Conservation (phyloP, 2,797 vertebrate genomes). For the Xiphophorus birchmanni region DNA sequence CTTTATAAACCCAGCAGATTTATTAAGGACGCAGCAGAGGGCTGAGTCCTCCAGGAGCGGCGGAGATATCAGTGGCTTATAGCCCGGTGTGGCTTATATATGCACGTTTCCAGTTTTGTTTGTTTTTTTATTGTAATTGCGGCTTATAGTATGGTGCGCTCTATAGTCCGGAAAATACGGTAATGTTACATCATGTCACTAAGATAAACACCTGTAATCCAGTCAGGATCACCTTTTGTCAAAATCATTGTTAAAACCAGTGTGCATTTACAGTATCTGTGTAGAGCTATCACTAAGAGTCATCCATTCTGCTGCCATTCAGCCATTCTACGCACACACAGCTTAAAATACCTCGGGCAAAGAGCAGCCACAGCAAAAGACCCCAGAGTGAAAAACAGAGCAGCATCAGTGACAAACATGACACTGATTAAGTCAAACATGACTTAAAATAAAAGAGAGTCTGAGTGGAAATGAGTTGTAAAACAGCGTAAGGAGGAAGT, state of each 20-base stretch:
- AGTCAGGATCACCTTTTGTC: background rate
- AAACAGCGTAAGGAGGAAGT: background rate
- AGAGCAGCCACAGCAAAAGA: background rate
- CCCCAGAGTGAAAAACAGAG: background rate
- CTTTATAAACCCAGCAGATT: too few relatives aligned
- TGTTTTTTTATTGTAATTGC: too few relatives aligned
- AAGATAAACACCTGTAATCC: background rate
- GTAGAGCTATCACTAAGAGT: background rate
- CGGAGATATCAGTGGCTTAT: too few relatives aligned
- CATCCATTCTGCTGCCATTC: background rate
- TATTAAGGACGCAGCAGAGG: too few relatives aligned
- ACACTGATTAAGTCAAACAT: slow-evolving; percentile 1
- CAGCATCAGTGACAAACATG: background rate
- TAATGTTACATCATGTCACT: background rate
- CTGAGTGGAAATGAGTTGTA: background rate
- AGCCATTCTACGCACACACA: background rate
- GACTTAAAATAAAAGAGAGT: background rate
- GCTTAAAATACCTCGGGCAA: background rate
- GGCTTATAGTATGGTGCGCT: too few relatives aligned
- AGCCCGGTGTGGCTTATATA: too few relatives aligned
- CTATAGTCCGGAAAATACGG: too few relatives aligned
- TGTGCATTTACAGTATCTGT: background rate
- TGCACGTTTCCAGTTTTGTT: too few relatives aligned
- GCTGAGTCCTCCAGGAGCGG: too few relatives aligned
- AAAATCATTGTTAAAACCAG: background rate